A percentile compares a stretch with the other conserved stretches of the same genome.
Conservation (phyloP, 1,140 invertebrate genomes). For the Bombus sibiricus region DNA sequence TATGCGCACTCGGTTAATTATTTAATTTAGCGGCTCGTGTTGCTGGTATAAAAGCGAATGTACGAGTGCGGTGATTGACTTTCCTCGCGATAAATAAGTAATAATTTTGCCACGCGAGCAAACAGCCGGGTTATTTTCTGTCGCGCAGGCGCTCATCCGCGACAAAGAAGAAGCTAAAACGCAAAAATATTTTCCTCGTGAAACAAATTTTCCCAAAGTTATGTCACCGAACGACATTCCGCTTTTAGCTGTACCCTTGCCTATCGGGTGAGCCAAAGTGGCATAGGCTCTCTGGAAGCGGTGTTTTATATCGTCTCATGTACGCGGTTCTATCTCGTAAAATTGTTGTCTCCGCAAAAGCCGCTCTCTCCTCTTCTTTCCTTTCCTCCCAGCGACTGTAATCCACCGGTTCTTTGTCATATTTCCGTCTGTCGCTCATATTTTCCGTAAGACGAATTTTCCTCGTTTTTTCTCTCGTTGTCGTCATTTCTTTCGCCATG, state of each 20-base stretch:
- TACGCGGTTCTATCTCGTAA: conserved; percentile 41
- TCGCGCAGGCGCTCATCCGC: not conserved
- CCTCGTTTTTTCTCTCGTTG: too few species aligned
- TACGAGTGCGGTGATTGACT: not conserved
- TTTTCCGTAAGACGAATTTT: not conserved
- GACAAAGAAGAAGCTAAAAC: not conserved
- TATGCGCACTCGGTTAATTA: not conserved
- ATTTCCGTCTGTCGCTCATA: not conserved
- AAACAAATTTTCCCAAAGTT: conserved; percentile 42
- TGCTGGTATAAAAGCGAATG: not conserved
- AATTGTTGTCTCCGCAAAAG: conserved; percentile 33
- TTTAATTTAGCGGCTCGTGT: too few species aligned
- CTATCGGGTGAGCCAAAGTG: conserved; percentile 18
- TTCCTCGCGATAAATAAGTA: not conserved
- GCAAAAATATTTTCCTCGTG: not conserved
- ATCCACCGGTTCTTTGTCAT: conserved; percentile 12
- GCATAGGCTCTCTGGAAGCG: conserved; percentile 28
- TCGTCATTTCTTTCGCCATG: not conserved
- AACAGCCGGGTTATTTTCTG: not conserved
- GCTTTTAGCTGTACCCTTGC: conserved; percentile 12
- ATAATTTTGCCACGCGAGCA: conserved; percentile 7
- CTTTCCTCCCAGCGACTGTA: conserved; percentile 1
- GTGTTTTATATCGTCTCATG: conserved; percentile 37
- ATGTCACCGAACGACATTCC: conserved; percentile 45
- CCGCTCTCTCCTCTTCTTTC: conserved; percentile 16